phyloP scores from a whole-genome alignment of 2,888 invertebrate species.

The Amorpha juglandis region DNA sequence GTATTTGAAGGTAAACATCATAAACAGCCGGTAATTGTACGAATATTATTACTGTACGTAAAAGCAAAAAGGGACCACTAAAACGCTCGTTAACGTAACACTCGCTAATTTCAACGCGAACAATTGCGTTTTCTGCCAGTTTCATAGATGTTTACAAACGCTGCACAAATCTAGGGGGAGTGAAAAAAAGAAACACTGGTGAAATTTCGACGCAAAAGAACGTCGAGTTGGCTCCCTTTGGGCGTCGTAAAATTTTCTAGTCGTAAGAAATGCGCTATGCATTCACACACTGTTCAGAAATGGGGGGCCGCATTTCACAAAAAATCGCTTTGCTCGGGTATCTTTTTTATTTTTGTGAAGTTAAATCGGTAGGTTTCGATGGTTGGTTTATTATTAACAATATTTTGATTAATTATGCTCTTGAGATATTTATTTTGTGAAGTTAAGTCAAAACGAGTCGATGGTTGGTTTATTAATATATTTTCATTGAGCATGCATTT shows the following conservation, averaged over 20 bases:
- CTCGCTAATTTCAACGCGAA: conserved; percentile 51
- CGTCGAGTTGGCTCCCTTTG: conserved; percentile 31
- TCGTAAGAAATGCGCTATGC: conserved; percentile 30
- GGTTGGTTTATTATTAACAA: too few relatives aligned
- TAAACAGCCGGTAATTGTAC: conserved; percentile 13
- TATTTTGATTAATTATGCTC: too few relatives aligned
- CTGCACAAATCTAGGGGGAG: conserved; percentile 29
- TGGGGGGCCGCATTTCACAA: conserved; percentile 14
- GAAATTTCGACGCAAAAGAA: conserved; percentile 30
- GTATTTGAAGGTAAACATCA: conserved; percentile 18
- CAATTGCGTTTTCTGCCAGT: conserved; percentile 40
- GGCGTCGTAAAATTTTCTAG: conserved; percentile 29
- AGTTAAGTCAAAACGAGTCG: not conserved
- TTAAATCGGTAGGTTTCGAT: conserved; percentile 3
- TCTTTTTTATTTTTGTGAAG: conserved; percentile 8
- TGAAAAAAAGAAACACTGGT: conserved; percentile 25
- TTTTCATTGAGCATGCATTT: too few relatives aligned
- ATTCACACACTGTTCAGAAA: conserved; percentile 28
- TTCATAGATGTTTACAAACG: conserved; percentile 39
- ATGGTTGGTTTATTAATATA: not conserved
- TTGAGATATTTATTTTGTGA: too few relatives aligned
- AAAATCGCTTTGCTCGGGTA: conserved; percentile 5
- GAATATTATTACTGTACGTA: conserved; percentile 12
- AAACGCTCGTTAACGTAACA: conserved; percentile 54
- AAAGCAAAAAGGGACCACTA: conserved; percentile 39